A percentile compares a stretch with the other conserved stretches of the same genome.
phyloP scores from a whole-genome alignment of 2,113 vertebrate species.

The Irena cyanogastra region DNA sequence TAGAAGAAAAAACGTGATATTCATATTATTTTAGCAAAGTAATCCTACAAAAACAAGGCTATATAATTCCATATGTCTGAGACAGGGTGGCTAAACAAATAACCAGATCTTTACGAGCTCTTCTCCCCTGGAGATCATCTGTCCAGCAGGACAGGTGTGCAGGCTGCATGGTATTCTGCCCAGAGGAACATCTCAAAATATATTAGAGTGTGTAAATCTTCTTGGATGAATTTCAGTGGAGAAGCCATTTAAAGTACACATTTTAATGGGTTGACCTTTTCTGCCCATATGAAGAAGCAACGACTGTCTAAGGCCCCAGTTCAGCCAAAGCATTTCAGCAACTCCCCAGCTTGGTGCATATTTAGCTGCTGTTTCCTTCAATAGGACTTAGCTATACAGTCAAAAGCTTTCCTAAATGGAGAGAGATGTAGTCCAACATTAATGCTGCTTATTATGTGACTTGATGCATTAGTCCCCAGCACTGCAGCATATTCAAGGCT shows the following conservation, averaged over 20 bases:
- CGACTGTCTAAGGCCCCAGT: neutral
- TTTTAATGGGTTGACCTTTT: neutral
- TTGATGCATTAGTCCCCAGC: neutral
- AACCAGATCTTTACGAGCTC: neutral
- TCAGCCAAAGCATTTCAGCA: neutral
- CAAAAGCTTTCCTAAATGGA: neutral
- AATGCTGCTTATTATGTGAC: neutral
- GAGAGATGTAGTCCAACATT: neutral
- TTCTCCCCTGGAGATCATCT: conserved; percentile 22
- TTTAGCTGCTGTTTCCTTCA: neutral
- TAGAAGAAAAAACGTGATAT: conserved; percentile 57
- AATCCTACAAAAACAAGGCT: conserved; percentile 65
- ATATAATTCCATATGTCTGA: conserved; percentile 47
- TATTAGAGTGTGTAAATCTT: conserved; percentile 16
- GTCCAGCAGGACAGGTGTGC: conserved; percentile 30
- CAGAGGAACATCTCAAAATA: conserved; percentile 23
- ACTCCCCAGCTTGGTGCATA: neutral
- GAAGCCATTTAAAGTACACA: neutral
- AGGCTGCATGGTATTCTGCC: conserved; percentile 12
- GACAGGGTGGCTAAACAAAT: conserved; percentile 59
- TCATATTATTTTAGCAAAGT: conserved; percentile 72
- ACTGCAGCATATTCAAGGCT: neutral
- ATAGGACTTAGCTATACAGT: neutral
- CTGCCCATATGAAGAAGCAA: neutral
- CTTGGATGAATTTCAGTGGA: neutral